phyloP scores from a whole-genome alignment of 2,888 invertebrate genomes.

The Aelia acuminata region DNA sequence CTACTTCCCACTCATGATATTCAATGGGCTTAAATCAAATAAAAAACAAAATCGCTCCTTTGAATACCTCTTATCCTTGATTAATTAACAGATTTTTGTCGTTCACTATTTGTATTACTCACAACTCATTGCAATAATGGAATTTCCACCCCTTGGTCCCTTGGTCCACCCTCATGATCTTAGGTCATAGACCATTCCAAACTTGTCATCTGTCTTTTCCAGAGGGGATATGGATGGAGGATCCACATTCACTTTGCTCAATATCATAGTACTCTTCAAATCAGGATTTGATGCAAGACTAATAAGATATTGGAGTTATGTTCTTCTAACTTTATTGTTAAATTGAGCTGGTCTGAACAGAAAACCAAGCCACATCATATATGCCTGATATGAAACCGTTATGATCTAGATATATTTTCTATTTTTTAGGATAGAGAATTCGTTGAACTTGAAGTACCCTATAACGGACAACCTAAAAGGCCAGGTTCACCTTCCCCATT shows the following conservation, averaged over 20 bases:
- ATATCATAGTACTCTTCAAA: neutral
- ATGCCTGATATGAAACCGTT: neutral
- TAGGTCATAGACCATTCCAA: too few species aligned
- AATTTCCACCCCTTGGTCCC: too few species aligned
- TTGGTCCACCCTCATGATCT: too few species aligned
- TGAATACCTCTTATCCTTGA: too few species aligned
- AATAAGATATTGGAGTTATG: neutral
- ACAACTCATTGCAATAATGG: too few species aligned
- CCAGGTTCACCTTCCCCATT: constrained; percentile 90
- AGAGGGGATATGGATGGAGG: too few species aligned
- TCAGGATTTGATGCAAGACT: neutral
- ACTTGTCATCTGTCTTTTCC: too few species aligned
- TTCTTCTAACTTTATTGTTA: neutral
- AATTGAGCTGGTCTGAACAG: neutral
- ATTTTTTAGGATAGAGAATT: constrained; percentile 91
- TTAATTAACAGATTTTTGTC: too few species aligned
- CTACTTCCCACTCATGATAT: too few species aligned
- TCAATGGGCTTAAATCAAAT: too few species aligned
- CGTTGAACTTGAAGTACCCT: constrained; percentile 95
- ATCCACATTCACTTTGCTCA: neutral
- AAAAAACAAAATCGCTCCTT: too few species aligned
- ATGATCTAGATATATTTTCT: neutral
- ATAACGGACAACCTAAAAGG: constrained; percentile 93
- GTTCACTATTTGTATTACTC: too few species aligned
- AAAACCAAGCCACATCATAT: neutral